phyloP scores from a whole-genome alignment of 2,797 vertebrate species.

The Dendrocincla fuliginosa region DNA sequence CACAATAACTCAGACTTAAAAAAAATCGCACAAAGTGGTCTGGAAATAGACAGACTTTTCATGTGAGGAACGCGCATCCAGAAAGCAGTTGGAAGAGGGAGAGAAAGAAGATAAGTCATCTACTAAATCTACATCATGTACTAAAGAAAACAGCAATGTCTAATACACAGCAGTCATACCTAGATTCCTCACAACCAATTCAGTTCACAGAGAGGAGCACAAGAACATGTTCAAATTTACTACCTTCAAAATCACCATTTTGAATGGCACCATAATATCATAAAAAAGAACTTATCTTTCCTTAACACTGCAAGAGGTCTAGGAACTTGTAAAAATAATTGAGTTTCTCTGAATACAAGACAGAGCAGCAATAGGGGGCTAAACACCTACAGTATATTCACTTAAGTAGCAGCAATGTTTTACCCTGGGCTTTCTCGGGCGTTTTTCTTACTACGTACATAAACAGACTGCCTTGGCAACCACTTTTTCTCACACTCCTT shows the following conservation, averaged over 20 bases:
- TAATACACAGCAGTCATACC: background rate
- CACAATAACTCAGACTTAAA: fast-evolving
- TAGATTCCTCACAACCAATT: background rate
- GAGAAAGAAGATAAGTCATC: background rate
- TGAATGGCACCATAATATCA: background rate
- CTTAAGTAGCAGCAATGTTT: background rate
- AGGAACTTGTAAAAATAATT: background rate
- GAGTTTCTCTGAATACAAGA: background rate
- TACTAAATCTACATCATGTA: too few species aligned
- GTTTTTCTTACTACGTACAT: background rate
- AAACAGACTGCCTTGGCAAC: background rate
- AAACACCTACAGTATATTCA: background rate
- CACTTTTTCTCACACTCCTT: background rate
- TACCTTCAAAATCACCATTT: background rate
- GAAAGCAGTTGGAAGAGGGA: background rate
- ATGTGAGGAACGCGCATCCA: background rate
- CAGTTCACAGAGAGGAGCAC: background rate
- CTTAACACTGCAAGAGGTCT: background rate
- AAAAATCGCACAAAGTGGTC: background rate
- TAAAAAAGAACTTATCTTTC: background rate
- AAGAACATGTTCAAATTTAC: background rate
- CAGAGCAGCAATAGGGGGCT: background rate
- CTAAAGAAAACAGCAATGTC: background rate
- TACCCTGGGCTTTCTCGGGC: background rate
- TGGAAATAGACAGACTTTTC: background rate